Evolutionary conservation across 2,797 vertebrate genomes (phyloP).

Genomic region (Cirrhinus mrigala): DNA sequence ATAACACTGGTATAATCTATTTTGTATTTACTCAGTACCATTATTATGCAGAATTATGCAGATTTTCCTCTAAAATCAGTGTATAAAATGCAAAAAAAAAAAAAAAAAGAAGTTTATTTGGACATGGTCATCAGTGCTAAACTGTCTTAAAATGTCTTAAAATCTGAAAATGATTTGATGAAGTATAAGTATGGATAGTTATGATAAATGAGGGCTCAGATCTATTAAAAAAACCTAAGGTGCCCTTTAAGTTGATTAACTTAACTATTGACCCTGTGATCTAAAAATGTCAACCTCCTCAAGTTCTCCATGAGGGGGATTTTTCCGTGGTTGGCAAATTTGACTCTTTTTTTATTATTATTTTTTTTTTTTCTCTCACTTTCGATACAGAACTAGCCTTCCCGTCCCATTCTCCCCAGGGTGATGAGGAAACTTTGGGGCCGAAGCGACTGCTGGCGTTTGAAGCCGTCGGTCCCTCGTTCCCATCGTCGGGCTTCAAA

Average conservation of each 20-base stretch:
- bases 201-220: constrained; percentile 17
- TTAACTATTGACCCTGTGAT: constrained; percentile 40
- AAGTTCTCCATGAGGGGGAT: constrained; percentile 31
- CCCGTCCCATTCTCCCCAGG: constrained; percentile 18
- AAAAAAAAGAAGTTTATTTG: too few relatives aligned
- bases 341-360: constrained; percentile 28
- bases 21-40: not conserved
- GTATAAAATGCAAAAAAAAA: not conserved
- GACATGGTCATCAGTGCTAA: not conserved
- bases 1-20: not conserved
- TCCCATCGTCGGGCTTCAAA: constrained; percentile 43
- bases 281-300: constrained; percentile 51
- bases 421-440: constrained; percentile 38
- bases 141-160: not conserved
- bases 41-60: not conserved
- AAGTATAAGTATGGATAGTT: constrained; percentile 8
- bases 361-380: not conserved
- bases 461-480: constrained; percentile 30
- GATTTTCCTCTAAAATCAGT: not conserved
- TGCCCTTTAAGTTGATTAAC: constrained; percentile 56
- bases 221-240: constrained; percentile 40
- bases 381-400: constrained; percentile 16
- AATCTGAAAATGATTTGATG: not conserved
- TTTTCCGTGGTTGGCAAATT: constrained; percentile 44
- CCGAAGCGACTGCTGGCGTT: constrained; percentile 12